These are phyloP conservation scores for Capitulum mitella DNA, from an alignment of 2,888 invertebrate genomes.

Conservation along the genomic window DNA sequence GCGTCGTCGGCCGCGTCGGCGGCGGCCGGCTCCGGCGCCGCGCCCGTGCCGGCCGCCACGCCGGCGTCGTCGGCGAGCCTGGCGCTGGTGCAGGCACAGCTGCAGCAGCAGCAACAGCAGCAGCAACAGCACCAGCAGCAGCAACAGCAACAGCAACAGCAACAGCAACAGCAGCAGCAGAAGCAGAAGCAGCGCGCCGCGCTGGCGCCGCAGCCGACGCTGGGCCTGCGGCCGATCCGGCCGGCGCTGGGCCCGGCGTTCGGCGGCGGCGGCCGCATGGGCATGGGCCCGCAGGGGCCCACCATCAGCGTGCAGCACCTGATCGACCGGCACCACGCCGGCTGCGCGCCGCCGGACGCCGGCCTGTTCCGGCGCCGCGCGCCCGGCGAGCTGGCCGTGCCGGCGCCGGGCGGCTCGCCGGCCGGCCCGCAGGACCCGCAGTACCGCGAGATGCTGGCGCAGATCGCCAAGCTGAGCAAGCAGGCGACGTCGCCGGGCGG, in stretches of 20 bases:
- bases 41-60: conserved; percentile 25
- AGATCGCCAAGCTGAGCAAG: conserved; percentile 23
- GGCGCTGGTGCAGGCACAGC: background rate
- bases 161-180: background rate
- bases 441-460: conserved; percentile 19
- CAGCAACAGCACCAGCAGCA: background rate
- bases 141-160: background rate
- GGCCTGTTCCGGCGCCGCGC: background rate
- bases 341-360: conserved; percentile 1
- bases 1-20: background rate
- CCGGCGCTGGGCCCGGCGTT: background rate
- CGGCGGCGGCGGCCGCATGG: conserved; percentile 28
- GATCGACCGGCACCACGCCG: conserved; percentile 34
- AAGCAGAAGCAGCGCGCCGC: background rate
- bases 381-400: background rate
- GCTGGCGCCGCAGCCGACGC: background rate
- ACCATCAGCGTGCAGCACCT: conserved; percentile 36
- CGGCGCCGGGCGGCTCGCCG: background rate
- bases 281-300: conserved; percentile 36
- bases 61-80: background rate
- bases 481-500: background rate
- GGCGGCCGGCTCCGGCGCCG: background rate
- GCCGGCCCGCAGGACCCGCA: background rate
- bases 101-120: conserved; percentile 1
- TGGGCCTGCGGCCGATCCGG: conserved; percentile 2